A percentile compares a stretch with the other conserved stretches of the same genome.
These are phyloP conservation scores for Ametastegia equiseti DNA, from an alignment of 2,888 invertebrate genomes.

Conservation along the genomic window DNA sequence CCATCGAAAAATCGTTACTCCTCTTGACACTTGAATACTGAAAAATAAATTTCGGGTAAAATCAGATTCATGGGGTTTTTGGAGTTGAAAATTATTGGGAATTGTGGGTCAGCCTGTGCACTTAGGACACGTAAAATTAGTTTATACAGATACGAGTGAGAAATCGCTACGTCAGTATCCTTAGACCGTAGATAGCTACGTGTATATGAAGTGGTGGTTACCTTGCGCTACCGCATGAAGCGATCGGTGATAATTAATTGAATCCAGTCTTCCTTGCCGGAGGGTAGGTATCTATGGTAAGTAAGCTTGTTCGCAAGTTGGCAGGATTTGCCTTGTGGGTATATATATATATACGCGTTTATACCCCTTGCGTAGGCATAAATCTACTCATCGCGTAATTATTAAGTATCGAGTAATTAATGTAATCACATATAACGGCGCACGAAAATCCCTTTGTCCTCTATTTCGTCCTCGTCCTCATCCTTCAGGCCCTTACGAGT, in stretches of 20 bases:
- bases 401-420: constrained; percentile 35
- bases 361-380: background rate
- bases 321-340: background rate
- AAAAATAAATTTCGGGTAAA: too few species aligned
- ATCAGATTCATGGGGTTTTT: too few species aligned
- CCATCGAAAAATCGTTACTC: too few species aligned
- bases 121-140: background rate
- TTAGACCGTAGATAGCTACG: too few species aligned
- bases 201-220: background rate
- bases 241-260: constrained; percentile 26
- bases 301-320: constrained; percentile 6
- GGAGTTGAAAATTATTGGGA: background rate
- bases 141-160: background rate
- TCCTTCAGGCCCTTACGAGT: too few species aligned
- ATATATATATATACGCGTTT: background rate
- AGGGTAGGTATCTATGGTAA: background rate
- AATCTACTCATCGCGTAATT: constrained; percentile 17
- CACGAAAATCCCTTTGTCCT: constrained; percentile 23
- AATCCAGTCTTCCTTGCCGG: constrained; percentile 6
- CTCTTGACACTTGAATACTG: too few species aligned
- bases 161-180: background rate
- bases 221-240: background rate
- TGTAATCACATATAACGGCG: constrained; percentile 21
- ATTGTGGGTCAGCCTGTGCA: background rate
- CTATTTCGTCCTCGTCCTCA: background rate